A percentile compares a stretch with the other conserved stretches of the same genome.
phyloP scores from a whole-genome alignment of 1,140 invertebrate genomes.

The Heterodera carotae region DNA sequence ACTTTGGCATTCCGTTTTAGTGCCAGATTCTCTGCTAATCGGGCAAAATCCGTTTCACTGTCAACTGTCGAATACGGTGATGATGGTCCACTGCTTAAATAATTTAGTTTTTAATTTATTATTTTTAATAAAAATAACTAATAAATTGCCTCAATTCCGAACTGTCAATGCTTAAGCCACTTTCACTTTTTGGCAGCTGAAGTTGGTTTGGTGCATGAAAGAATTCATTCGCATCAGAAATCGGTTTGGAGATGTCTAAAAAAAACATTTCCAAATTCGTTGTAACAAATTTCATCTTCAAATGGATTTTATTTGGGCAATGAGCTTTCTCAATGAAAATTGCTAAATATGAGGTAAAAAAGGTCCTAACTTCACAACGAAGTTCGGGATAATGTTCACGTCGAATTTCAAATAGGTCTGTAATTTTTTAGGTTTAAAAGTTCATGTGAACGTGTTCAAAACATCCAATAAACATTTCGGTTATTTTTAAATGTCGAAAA shows the following conservation, averaged over 20 bases:
- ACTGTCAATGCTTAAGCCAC: conserved; percentile 56
- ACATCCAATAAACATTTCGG: too few species aligned
- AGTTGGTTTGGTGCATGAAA: conserved; percentile 59
- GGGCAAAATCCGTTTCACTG: conserved; percentile 64
- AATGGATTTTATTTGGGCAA: conserved; percentile 26
- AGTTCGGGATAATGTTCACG: too few species aligned
- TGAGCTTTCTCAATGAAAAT: neutral
- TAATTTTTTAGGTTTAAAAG: too few species aligned
- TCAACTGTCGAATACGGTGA: conserved; percentile 56
- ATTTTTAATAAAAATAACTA: neutral
- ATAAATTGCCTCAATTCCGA: conserved; percentile 40
- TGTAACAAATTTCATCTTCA: too few species aligned
- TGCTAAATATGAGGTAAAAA: too few species aligned
- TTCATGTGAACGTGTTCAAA: too few species aligned
- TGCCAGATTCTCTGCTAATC: conserved; percentile 63
- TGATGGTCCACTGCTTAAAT: conserved; percentile 34
- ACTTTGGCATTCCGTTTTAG: conserved; percentile 61
- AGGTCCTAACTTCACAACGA: too few species aligned
- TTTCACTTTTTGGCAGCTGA: conserved; percentile 59
- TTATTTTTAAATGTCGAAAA: too few species aligned
- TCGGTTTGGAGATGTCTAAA: conserved; percentile 49
- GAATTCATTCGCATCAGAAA: conserved; percentile 61
- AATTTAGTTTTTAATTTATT: conserved; percentile 5
- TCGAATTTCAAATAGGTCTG: too few species aligned
- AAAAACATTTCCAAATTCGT: conserved; percentile 39